Conservation (phyloP, 2,113 vertebrate species). For the Athene noctua region DNA sequence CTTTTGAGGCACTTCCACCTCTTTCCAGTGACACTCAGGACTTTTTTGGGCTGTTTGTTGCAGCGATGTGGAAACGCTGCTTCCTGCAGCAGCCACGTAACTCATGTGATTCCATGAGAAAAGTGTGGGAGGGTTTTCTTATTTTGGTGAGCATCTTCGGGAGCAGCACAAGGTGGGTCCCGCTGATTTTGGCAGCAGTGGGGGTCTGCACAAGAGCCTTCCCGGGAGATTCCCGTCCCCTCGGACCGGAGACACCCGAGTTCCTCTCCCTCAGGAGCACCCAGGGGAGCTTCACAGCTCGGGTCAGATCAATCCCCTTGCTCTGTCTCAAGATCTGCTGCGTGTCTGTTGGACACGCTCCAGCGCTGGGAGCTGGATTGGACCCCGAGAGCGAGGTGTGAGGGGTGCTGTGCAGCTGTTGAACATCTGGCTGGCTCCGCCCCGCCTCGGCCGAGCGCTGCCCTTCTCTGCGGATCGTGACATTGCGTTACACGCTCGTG, state of each 20-base stretch:
- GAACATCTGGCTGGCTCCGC: background rate
- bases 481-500: background rate
- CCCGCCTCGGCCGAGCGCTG: background rate
- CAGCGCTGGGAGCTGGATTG: background rate
- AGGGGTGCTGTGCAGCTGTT: constrained; percentile 23
- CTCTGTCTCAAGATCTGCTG: background rate
- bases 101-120: constrained; percentile 54
- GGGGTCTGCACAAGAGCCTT: background rate
- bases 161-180: background rate
- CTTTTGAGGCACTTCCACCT: constrained; percentile 10
- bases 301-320: background rate
- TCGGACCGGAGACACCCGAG: accelerated
- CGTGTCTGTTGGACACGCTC: accelerated
- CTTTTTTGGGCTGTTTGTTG: constrained; percentile 29
- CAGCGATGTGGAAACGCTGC: constrained; percentile 14
- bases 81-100: constrained; percentile 7
- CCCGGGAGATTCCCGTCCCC: accelerated
- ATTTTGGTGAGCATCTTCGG: background rate
- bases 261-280: background rate
- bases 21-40: constrained; percentile 45
- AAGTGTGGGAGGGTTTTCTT: constrained; percentile 40
- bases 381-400: background rate
- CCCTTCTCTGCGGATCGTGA: accelerated
- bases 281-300: background rate
- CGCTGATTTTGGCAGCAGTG: background rate